Conservation (phyloP, 2,797 vertebrate genomes). For the Falco biarmicus region DNA sequence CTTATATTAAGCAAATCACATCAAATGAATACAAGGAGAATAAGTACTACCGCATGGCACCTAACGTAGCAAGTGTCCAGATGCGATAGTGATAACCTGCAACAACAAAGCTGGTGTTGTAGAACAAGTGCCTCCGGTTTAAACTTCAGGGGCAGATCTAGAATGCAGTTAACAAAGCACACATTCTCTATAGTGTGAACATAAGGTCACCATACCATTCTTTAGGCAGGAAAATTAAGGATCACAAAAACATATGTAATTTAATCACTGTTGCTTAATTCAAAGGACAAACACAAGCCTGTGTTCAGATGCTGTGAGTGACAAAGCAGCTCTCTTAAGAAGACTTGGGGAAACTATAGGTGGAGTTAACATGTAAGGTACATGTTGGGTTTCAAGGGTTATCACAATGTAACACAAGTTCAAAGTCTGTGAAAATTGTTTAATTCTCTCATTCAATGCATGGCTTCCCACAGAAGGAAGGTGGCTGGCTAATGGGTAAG, state of each 20-base stretch:
- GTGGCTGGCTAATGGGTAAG: not conserved
- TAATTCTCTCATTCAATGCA: not conserved
- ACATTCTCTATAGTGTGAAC: not conserved
- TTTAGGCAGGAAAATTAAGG: not conserved
- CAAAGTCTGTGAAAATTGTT: not conserved
- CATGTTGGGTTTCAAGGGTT: not conserved
- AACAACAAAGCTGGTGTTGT: not conserved
- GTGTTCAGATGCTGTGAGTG: fast-evolving
- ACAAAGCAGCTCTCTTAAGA: not conserved
- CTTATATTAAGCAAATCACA: not conserved
- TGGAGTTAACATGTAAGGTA: not conserved
- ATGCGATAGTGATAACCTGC: not conserved
- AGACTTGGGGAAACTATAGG: not conserved
- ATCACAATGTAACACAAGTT: not conserved
- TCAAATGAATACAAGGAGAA: not conserved
- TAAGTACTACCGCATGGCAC: not conserved
- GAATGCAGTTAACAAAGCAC: not conserved
- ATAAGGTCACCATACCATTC: not conserved
- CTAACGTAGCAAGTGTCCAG: not conserved
- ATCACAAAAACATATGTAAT: not conserved
- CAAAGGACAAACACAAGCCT: not conserved
- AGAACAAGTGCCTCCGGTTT: not conserved
- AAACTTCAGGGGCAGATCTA: not conserved
- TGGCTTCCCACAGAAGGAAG: not conserved
- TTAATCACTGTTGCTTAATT: not conserved